A percentile compares a stretch with the other conserved stretches of the same genome.
These are phyloP conservation scores for Callaeas wilsoni DNA, from an alignment of 2,113 vertebrate species.

Conservation along the genomic window DNA sequence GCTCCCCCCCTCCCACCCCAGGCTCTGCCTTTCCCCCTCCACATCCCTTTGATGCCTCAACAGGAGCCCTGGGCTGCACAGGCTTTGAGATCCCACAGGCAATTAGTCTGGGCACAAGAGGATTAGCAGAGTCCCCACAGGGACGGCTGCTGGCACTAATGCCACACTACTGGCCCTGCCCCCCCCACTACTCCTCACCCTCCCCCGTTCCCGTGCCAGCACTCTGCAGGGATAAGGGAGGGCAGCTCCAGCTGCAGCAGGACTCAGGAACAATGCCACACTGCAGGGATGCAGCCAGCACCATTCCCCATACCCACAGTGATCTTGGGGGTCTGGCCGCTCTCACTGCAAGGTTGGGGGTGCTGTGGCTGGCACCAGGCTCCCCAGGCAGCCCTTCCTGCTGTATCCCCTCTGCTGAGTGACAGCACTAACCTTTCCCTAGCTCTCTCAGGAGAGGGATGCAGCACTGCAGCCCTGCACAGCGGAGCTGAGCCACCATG, in stretches of 20 bases:
- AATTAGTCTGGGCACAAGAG: neutral
- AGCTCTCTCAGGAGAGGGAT: neutral
- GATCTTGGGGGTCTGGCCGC: neutral
- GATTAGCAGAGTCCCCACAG: neutral
- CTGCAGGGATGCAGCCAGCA: neutral
- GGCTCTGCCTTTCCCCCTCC: neutral
- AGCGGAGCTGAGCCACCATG: rapidly evolving
- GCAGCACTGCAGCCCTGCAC: neutral
- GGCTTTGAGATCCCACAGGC: neutral
- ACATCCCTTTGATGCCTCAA: neutral
- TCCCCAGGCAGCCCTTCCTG: neutral
- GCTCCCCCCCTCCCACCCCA: rapidly evolving
- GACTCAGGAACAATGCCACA: neutral
- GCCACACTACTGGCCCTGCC: neutral
- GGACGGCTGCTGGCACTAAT: neutral
- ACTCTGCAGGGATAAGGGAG: neutral
- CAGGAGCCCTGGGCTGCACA: neutral
- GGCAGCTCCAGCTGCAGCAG: neutral
- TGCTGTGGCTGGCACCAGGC: neutral
- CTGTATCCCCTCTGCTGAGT: neutral
- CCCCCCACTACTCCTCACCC: neutral
- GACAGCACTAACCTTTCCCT: slow-evolving; percentile 38
- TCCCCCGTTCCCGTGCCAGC: rapidly evolving
- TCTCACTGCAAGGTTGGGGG: neutral
- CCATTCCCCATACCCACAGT: rapidly evolving